A percentile compares a stretch with the other conserved stretches of the same genome.
These are phyloP conservation scores for Tillus elongatus DNA, from an alignment of 2,888 invertebrate species.

Conservation along the genomic window DNA sequence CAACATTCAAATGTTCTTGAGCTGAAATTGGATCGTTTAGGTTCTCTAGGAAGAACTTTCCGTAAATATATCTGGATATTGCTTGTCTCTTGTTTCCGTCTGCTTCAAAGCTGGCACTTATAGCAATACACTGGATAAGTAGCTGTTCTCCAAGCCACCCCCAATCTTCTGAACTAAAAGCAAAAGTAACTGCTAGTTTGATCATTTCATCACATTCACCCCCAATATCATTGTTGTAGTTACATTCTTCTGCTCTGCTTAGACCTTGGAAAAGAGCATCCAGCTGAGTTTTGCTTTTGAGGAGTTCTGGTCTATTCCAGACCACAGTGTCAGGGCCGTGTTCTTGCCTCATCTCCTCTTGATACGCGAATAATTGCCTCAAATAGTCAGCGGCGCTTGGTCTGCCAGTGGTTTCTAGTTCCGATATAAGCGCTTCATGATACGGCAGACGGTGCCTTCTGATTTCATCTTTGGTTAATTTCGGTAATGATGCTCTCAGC, in stretches of 20 bases:
- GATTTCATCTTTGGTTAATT: neutral
- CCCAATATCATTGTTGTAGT: constrained; percentile 8
- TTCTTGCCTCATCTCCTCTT: constrained; percentile 43
- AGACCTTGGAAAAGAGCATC: constrained; percentile 26
- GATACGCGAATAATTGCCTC: constrained; percentile 47
- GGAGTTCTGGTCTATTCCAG: constrained; percentile 33
- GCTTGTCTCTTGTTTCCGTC: constrained; percentile 46
- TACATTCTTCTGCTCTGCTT: constrained; percentile 25
- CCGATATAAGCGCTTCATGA: constrained; percentile 47
- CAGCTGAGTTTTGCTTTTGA: constrained; percentile 28
- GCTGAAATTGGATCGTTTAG: constrained; percentile 14
- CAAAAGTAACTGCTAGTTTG: constrained; percentile 40
- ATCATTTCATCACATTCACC: constrained; percentile 39
- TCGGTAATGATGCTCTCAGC: neutral
- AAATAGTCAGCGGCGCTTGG: constrained; percentile 45
- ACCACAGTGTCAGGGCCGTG: constrained; percentile 48
- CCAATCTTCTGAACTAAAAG: constrained; percentile 43
- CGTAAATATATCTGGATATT: constrained; percentile 46
- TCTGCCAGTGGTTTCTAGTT: constrained; percentile 47
- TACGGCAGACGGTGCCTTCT: constrained; percentile 41
- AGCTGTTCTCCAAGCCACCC: constrained; percentile 52
- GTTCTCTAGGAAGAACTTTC: constrained; percentile 28
- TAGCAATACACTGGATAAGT: constrained; percentile 42
- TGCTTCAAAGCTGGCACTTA: constrained; percentile 39
- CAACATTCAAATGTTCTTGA: constrained; percentile 23